Evolutionary conservation across 2,888 invertebrate species (phyloP).

Genomic region (Rhamphomyia laevipes): DNA sequence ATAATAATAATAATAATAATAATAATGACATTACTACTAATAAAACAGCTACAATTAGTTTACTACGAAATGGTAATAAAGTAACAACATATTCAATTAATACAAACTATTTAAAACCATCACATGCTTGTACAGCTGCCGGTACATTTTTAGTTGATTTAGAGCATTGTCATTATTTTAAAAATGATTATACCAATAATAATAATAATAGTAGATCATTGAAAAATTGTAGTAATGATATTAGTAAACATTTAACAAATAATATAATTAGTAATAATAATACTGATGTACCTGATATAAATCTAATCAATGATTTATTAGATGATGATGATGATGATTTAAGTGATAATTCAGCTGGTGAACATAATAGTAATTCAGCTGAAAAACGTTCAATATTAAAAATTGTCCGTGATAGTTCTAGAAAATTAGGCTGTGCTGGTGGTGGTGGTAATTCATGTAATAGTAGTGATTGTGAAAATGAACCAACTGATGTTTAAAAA

Average conservation of each 20-base stretch:
- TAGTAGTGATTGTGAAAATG: conserved; percentile 19
- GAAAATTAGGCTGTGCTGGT: conserved; percentile 25
- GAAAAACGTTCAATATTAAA: conserved; percentile 27
- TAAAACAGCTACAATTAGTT: conserved; percentile 12
- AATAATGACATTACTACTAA: conserved; percentile 1
- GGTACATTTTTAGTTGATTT: conserved; percentile 12
- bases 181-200: conserved; percentile 1
- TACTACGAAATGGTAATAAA: conserved; percentile 34
- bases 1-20: conserved; percentile 1
- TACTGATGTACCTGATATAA: conserved; percentile 1
- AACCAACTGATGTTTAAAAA: conserved; percentile 32
- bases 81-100: conserved; percentile 34
- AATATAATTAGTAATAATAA: not conserved
- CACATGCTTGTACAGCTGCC: conserved; percentile 3
- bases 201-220: not conserved
- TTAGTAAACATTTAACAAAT: not conserved
- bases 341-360: not conserved
- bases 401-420: conserved; percentile 34
- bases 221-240: not conserved
- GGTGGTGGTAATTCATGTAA: conserved; percentile 28
- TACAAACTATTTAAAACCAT: conserved; percentile 32
- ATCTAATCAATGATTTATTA: not conserved
- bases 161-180: conserved; percentile 12
- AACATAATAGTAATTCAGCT: not conserved
- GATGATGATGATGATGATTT: not conserved